These are phyloP conservation scores for Drosophila sp. DNA, from an alignment of 1,140 invertebrate species.

Conservation along the genomic window DNA sequence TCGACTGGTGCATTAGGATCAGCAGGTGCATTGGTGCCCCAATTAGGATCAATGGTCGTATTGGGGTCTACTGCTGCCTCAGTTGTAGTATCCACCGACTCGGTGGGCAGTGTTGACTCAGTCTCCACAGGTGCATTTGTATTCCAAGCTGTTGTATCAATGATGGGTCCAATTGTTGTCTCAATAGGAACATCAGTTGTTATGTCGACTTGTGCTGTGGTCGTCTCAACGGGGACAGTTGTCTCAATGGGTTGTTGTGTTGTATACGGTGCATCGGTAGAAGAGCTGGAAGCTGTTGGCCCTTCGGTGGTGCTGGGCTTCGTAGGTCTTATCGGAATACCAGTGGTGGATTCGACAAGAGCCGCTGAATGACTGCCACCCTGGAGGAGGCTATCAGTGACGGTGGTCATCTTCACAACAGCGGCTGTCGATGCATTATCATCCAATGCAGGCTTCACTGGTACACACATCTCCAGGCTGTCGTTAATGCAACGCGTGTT, in stretches of 20 bases:
- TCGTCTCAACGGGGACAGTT: constrained; percentile 17
- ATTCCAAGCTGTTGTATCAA: not conserved
- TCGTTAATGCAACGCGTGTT: constrained; percentile 75
- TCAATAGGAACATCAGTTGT: constrained; percentile 19
- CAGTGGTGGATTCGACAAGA: constrained; percentile 47
- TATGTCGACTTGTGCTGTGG: constrained; percentile 15
- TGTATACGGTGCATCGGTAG: constrained; percentile 18
- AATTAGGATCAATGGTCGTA: constrained; percentile 11
- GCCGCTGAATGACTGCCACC: constrained; percentile 45
- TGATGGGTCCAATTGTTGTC: constrained; percentile 25
- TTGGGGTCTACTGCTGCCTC: not conserved
- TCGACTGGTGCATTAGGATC: constrained; percentile 27
- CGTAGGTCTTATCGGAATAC: constrained; percentile 7
- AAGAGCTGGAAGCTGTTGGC: not conserved
- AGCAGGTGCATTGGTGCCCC: constrained; percentile 3
- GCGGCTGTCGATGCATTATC: constrained; percentile 48
- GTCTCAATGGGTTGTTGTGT: constrained; percentile 19
- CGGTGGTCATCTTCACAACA: constrained; percentile 59
- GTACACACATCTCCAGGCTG: constrained; percentile 72
- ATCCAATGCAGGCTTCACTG: constrained; percentile 42
- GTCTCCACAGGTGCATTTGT: constrained; percentile 10
- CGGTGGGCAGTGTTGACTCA: constrained; percentile 6
- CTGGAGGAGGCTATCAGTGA: constrained; percentile 52
- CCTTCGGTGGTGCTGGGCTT: constrained; percentile 24
- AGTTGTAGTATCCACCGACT: constrained; percentile 19